Evolutionary conservation across 2,113 vertebrate species (phyloP).

Genomic region (Lynx canadensis): DNA sequence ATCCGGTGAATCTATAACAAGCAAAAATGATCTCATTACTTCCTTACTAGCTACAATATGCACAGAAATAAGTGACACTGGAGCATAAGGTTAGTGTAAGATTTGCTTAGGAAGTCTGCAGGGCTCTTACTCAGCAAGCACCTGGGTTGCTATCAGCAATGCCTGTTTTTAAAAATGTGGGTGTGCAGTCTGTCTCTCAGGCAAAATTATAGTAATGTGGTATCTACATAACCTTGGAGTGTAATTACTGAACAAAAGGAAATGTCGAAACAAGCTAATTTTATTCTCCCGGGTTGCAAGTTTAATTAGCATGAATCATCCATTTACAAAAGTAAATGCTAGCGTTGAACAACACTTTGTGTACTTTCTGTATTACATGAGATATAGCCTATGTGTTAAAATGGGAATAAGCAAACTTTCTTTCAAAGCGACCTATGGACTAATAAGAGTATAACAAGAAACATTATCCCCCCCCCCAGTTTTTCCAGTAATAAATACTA

Average conservation of each 20-base stretch:
- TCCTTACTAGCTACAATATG: neutral
- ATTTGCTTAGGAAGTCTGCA: neutral
- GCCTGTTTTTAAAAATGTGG: conserved; percentile 48
- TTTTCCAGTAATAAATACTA: conserved; percentile 35
- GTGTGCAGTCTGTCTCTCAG: conserved; percentile 51
- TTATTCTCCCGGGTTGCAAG: conserved; percentile 61
- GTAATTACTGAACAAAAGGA: conserved; percentile 70
- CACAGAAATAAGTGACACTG: neutral
- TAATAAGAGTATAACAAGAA: neutral
- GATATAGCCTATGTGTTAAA: conserved; percentile 28
- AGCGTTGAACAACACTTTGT: conserved; percentile 48
- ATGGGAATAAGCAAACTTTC: neutral
- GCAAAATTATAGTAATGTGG: conserved; percentile 61
- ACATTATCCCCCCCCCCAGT: neutral
- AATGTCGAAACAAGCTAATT: conserved; percentile 73
- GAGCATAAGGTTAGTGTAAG: neutral
- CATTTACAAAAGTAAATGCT: conserved; percentile 22
- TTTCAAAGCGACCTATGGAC: neutral
- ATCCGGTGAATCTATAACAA: conserved; percentile 43
- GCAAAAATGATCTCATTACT: conserved; percentile 44
- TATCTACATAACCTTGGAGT: conserved; percentile 65
- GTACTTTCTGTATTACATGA: neutral
- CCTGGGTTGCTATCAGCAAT: conserved; percentile 28
- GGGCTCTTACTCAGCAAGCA: conserved; percentile 53
- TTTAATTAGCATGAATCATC: conserved; percentile 72